These are phyloP conservation scores for Phyllostomus hastatus DNA, from an alignment of 2,113 vertebrate species.

Conservation along the genomic window DNA sequence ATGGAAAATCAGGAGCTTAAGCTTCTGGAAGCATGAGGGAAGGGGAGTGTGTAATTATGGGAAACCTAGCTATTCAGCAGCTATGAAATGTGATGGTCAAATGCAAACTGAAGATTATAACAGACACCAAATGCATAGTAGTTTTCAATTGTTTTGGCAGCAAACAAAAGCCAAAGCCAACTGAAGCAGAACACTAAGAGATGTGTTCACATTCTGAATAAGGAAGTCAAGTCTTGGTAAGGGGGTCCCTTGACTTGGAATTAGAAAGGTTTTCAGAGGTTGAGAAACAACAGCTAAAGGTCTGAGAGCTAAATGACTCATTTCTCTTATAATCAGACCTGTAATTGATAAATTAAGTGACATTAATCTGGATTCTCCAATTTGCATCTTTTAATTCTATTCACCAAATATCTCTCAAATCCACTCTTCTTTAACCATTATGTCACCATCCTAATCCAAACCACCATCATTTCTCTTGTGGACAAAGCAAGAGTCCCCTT, in stretches of 20 bases:
- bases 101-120: not conserved
- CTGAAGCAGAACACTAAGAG: not conserved
- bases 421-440: not conserved
- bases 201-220: not conserved
- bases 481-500: not conserved
- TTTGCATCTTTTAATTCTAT: not conserved
- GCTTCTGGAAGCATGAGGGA: not conserved
- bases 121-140: not conserved
- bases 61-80: not conserved
- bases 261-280: not conserved
- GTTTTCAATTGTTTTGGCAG: not conserved
- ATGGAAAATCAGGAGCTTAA: not conserved
- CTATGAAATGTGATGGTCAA: not conserved
- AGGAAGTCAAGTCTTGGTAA: not conserved
- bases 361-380: not conserved
- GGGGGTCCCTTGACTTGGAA: not conserved
- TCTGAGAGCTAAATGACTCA: not conserved
- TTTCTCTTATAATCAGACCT: conserved; percentile 32
- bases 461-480: not conserved
- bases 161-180: not conserved
- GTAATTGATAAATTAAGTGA: not conserved
- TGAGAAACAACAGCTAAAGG: not conserved
- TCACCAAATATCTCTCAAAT: not conserved
- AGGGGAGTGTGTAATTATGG: not conserved
- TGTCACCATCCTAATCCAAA: not conserved